These are phyloP conservation scores for Pao palembangensis DNA, from an alignment of 2,113 vertebrate species.

Conservation along the genomic window DNA sequence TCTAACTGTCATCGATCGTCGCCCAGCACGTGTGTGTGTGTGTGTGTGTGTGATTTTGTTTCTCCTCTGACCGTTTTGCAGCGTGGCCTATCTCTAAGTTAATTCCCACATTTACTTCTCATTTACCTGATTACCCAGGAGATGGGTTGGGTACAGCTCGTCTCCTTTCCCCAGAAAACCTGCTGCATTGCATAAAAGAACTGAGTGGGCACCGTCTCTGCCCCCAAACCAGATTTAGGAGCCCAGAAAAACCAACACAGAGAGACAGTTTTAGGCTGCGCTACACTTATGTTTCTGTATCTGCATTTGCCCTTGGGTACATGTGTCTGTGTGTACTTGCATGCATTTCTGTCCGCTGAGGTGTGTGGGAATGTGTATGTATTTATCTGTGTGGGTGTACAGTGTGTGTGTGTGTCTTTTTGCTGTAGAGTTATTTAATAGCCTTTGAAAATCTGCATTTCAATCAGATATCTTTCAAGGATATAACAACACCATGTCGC, in stretches of 20 bases:
- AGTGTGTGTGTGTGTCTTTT: conserved; percentile 56
- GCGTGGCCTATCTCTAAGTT: conserved; percentile 27
- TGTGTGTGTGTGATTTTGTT: conserved; percentile 8
- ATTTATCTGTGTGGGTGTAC: conserved; percentile 58
- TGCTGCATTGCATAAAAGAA: conserved; percentile 75
- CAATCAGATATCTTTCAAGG: conserved; percentile 61
- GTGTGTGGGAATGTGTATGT: not conserved
- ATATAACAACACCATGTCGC: conserved; percentile 53
- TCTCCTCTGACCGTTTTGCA: conserved; percentile 19
- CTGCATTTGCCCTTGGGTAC: conserved; percentile 73
- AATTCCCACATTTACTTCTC: conserved; percentile 53
- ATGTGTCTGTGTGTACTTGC: conserved; percentile 38
- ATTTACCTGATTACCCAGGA: conserved; percentile 70
- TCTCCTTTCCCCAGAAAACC: conserved; percentile 70
- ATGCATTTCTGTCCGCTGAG: conserved; percentile 21
- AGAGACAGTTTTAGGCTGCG: conserved; percentile 75
- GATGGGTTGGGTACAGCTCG: conserved; percentile 61
- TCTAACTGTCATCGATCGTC: no score
- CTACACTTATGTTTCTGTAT: conserved; percentile 71
- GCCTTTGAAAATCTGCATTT: conserved; percentile 63
- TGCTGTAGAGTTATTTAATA: conserved; percentile 62
- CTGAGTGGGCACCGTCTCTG: conserved; percentile 75
- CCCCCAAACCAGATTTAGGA: conserved; percentile 76
- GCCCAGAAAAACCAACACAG: conserved; percentile 72
- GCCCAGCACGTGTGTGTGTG: not conserved